Conservation (phyloP, 2,888 invertebrate species). For the Drosophila tripunctata region DNA sequence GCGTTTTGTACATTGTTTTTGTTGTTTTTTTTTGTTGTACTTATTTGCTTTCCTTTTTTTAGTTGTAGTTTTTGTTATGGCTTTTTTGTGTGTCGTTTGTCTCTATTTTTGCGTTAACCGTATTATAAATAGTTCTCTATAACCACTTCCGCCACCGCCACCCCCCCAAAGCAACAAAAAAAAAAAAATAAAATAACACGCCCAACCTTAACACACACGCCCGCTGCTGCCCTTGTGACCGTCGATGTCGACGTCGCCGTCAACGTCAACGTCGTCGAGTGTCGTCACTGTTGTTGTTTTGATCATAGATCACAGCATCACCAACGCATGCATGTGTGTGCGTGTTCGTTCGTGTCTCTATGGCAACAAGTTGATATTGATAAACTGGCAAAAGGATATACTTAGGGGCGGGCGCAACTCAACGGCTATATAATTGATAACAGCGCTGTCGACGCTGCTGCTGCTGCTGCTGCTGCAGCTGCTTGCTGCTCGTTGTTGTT, state of each 20-base stretch:
- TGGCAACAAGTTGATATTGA: constrained; percentile 57
- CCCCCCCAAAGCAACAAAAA: too few species aligned
- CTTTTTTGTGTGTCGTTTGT: neutral
- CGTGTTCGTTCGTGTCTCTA: constrained; percentile 10
- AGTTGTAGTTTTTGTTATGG: constrained; percentile 34
- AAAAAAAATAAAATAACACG: too few species aligned
- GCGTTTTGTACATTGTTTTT: constrained; percentile 69
- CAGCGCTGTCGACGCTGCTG: constrained; percentile 41
- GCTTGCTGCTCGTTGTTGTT: neutral
- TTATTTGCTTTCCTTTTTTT: constrained; percentile 35
- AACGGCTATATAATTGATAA: constrained; percentile 50
- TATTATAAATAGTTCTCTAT: constrained; percentile 58
- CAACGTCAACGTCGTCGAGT: constrained; percentile 6
- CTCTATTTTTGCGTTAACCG: constrained; percentile 19
- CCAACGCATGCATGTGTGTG: too few species aligned
- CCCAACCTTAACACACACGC: neutral
- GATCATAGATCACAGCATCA: constrained; percentile 31
- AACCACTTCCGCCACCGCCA: constrained; percentile 68
- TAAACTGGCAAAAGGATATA: constrained; percentile 26
- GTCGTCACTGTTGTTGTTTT: constrained; percentile 34
- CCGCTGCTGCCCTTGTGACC: constrained; percentile 33
- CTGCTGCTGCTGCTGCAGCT: constrained; percentile 10
- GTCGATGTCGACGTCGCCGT: too few species aligned
- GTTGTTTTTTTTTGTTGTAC: constrained; percentile 14
- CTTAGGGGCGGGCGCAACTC: constrained; percentile 39